phyloP scores from a whole-genome alignment of 2,888 invertebrate species.

The Protonemura montana region DNA sequence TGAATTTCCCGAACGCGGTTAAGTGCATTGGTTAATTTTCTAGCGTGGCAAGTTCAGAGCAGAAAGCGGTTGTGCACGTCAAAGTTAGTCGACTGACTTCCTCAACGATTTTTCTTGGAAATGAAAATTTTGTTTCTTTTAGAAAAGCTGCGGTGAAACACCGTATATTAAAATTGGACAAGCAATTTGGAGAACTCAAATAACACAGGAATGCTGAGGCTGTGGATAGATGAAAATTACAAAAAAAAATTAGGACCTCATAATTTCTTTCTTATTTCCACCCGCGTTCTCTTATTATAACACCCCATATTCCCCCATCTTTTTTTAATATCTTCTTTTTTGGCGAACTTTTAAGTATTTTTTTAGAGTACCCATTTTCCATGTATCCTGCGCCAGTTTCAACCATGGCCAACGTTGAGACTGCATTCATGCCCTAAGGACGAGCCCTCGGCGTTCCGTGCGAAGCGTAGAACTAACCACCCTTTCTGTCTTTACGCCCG shows the following conservation, averaged over 20 bases:
- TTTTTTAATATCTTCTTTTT: not conserved
- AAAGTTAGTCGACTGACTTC: not conserved
- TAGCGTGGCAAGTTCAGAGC: not conserved
- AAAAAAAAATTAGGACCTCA: not conserved
- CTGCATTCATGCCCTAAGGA: not conserved
- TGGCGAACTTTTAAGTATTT: not conserved
- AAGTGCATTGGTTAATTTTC: conserved; percentile 8
- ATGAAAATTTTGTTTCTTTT: not conserved
- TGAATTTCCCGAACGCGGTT: not conserved
- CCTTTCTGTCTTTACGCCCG: not conserved
- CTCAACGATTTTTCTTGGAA: not conserved
- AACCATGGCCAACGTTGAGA: not conserved
- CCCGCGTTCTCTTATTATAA: not conserved
- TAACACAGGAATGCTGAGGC: no score
- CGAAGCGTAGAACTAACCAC: no score
- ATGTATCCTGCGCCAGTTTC: not conserved
- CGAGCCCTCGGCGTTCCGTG: not conserved
- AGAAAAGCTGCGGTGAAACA: not conserved
- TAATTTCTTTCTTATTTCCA: not conserved
- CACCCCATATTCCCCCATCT: not conserved
- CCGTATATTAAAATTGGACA: not conserved
- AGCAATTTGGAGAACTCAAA: no score
- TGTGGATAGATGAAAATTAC: not conserved
- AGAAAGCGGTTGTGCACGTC: not conserved
- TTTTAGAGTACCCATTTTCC: not conserved